Evolutionary conservation across 2,888 invertebrate species (phyloP).

Genomic region (Ophion slaviceki): DNA sequence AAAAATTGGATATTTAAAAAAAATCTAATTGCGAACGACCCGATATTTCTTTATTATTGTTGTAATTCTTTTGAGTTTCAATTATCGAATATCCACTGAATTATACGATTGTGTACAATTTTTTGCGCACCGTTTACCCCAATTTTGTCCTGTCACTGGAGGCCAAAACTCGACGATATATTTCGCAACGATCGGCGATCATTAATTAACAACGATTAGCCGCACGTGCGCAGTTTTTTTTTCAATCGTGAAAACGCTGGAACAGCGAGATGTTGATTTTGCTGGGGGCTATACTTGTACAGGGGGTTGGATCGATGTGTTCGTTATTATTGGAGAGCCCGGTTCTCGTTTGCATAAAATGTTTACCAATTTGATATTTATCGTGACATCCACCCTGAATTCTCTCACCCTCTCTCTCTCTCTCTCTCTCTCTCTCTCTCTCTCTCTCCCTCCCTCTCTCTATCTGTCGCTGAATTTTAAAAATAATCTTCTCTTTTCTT

Average conservation of each 20-base stretch:
- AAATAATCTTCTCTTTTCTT: no score
- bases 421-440: no score
- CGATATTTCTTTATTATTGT: not conserved
- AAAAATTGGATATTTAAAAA: no score
- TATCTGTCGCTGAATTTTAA: no score
- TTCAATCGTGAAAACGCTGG: not conserved
- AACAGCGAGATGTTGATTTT: not conserved
- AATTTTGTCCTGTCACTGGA: not conserved
- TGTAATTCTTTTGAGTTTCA: not conserved
- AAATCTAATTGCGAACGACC: not conserved
- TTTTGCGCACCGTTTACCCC: not conserved
- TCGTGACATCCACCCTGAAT: not conserved
- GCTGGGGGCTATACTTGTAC: slow-evolving; percentile 11
- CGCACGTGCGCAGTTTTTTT: not conserved
- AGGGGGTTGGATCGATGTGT: not conserved
- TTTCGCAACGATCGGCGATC: not conserved
- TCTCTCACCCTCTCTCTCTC: not conserved
- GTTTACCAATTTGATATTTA: slow-evolving; percentile 9
- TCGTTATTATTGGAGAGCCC: not conserved
- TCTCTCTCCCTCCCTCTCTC: no score
- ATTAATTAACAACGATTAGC: not conserved
- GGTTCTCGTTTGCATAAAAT: slow-evolving; percentile 2
- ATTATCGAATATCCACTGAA: not conserved
- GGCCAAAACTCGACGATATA: not conserved
- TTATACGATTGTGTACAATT: not conserved